A percentile compares a stretch with the other conserved stretches of the same genome.
Evolutionary conservation across 2,113 vertebrate genomes (phyloP).

Genomic region (Cyphomyrus plagiostoma): DNA sequence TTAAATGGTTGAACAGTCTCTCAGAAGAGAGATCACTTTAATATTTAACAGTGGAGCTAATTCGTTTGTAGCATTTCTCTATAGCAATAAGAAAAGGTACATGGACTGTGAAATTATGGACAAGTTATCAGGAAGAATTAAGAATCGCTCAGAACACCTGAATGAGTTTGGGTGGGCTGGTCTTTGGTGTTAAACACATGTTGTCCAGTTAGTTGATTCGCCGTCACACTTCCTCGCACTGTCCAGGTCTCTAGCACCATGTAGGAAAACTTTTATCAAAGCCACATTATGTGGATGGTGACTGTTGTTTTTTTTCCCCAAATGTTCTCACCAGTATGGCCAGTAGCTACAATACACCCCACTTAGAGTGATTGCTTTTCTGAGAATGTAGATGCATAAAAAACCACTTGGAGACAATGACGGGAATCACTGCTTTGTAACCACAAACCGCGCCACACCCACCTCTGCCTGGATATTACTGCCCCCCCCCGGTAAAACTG

Average conservation of each 20-base stretch:
- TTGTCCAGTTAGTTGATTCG: background rate
- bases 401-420: background rate
- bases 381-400: background rate
- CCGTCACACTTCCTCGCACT: too few species aligned
- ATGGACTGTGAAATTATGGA: too few species aligned
- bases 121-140: background rate
- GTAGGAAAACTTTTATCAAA: background rate
- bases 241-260: background rate
- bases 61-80: background rate
- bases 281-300: background rate
- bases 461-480: background rate
- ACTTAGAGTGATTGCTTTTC: background rate
- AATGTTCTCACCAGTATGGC: background rate
- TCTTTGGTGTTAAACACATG: background rate
- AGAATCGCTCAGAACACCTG: background rate
- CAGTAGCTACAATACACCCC: background rate
- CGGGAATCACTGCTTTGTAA: background rate
- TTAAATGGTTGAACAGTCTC: background rate
- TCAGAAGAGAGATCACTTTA: background rate
- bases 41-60: background rate
- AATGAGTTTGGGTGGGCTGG: background rate
- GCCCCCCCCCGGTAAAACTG: background rate
- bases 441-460: background rate
- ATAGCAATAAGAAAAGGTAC: background rate
- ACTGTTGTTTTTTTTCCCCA: background rate